Base-by-base conservation (phyloP, 30 jellyfish, hydroid and myxozoan genomes). In the Sanderia malayensis region DNA sequence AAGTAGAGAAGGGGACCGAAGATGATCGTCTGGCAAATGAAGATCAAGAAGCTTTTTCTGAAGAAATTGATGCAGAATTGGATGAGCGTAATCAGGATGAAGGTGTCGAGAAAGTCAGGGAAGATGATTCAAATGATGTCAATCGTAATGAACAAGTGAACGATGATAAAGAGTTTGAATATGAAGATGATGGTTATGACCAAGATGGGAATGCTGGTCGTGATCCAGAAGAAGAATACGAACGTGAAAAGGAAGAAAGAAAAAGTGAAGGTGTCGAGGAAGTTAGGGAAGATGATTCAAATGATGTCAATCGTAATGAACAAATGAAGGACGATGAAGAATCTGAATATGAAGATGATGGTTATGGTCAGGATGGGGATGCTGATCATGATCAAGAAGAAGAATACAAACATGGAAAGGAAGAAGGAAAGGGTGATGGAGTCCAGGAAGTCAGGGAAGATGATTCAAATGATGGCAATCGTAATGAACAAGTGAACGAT, bases 221-320 rank as follows among this genome's bases (percentile, higher is more conserved):
- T 23, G 58, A 71, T 28, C 44, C 28, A 9, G 65, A 73, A 1
- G 76, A 31, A 15, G 66, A 55, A 23, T 64, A 11, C 2, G 85
- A 21, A 44, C 49, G 26, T 29, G 76, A 37, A 31, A 41, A 41
- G 11, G 11, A 41, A 15, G 55, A 41, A 8, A 15, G 15, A 41
- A 15, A 15, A 15, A 41, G 55, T 41, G 55, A 41, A 6, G 55
- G 15, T 8, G 55, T 41, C 8, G 11, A 41, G 8, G 11, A 41
- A 15, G 55, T 6, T 15, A 41, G 15, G 15, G 27, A 49, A 15
- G 64, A 49, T 2, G 52, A 61, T 8, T 52, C 9, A n/a, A 31
- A 23, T 4, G 64, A 8, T 49, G 64, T 9, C 6, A 18, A 49
- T 15, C 25, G 27, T 18, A 15, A 49, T 15, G 64, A 49, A 19